phyloP scores from a whole-genome alignment of 1,140 invertebrate species.

The Parasteatoda tepidariorum region DNA sequence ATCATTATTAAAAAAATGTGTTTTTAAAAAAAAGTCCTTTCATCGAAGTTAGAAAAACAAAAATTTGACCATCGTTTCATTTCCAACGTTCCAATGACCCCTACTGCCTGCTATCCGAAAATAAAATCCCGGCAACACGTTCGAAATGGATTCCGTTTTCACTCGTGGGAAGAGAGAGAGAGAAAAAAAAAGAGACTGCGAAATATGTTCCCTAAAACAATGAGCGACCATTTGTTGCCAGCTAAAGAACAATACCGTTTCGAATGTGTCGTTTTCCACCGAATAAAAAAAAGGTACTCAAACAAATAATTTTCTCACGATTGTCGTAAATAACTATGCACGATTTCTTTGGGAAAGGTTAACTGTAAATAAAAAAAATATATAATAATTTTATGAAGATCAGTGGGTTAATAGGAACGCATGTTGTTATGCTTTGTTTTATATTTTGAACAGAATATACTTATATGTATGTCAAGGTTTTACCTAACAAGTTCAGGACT shows the following conservation, averaged over 20 bases:
- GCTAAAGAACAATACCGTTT: constrained; percentile 24
- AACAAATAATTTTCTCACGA: constrained; percentile 48
- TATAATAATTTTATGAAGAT: constrained; percentile 5
- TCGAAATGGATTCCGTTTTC: too few species aligned
- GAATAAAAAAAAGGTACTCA: too few species aligned
- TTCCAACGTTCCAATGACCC: too few species aligned
- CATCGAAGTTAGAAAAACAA: too few species aligned
- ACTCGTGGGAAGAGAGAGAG: too few species aligned
- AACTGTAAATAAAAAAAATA: background rate
- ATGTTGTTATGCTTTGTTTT: background rate
- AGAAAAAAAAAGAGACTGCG: too few species aligned
- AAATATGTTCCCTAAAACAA: background rate
- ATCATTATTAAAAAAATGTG: too few species aligned
- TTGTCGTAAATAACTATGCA: constrained; percentile 13
- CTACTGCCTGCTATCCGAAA: too few species aligned
- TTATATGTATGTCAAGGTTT: constrained; percentile 14
- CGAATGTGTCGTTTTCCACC: background rate
- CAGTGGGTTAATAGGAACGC: constrained; percentile 43
- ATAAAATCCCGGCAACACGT: too few species aligned
- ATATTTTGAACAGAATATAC: constrained; percentile 1
- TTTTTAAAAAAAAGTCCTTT: too few species aligned
- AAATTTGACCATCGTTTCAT: too few species aligned
- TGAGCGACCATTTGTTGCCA: constrained; percentile 4
- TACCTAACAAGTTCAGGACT: too few species aligned
- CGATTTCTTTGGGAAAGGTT: constrained; percentile 9